A percentile compares a stretch with the other conserved stretches of the same genome.
These are phyloP conservation scores for Pseudochromis fuscus DNA, from an alignment of 2,797 vertebrate species.

Conservation along the genomic window DNA sequence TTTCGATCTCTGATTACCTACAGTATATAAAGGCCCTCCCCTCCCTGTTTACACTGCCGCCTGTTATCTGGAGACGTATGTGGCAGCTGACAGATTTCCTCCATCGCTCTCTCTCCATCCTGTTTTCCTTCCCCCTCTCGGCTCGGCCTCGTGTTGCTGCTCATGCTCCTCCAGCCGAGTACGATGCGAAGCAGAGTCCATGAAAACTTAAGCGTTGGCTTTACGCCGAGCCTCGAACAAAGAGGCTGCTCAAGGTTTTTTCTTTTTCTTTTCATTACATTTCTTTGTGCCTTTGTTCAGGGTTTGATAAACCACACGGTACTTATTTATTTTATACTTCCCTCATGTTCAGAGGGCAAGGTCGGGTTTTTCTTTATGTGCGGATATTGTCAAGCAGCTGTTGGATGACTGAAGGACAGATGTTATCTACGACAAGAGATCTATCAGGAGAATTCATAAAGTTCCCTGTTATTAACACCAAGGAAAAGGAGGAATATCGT, in stretches of 20 bases:
- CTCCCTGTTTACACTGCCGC: slow-evolving; percentile 37
- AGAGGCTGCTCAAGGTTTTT: slow-evolving; percentile 51
- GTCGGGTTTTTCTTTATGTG: slow-evolving; percentile 11
- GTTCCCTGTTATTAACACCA: too few species aligned
- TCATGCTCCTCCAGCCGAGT: slow-evolving; percentile 39
- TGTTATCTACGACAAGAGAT: slow-evolving; percentile 32
- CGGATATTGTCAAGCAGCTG: slow-evolving; percentile 11
- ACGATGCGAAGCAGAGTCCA: slow-evolving; percentile 5
- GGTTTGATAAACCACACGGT: slow-evolving; percentile 36
- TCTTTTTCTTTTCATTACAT: slow-evolving; percentile 30
- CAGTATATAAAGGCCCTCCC: background rate
- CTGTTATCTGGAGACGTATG: slow-evolving; percentile 45
- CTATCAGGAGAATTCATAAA: too few species aligned
- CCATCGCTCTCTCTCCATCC: slow-evolving; percentile 27
- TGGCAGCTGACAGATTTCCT: slow-evolving; percentile 27
- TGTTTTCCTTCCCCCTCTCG: slow-evolving; percentile 13
- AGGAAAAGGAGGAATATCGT: too few species aligned
- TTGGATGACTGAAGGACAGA: slow-evolving; percentile 38
- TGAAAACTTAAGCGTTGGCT: slow-evolving; percentile 37
- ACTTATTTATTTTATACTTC: slow-evolving; percentile 29
- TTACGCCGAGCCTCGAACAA: slow-evolving; percentile 34
- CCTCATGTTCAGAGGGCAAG: slow-evolving; percentile 12
- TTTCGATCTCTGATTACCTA: too few species aligned
- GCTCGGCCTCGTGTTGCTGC: slow-evolving; percentile 41
- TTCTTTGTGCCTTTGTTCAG: slow-evolving; percentile 25